Evolutionary conservation across 1,140 invertebrate genomes (phyloP), one percentile per base, ranked within the genome.

Genomic region (Zaprionus inermis): DNA sequence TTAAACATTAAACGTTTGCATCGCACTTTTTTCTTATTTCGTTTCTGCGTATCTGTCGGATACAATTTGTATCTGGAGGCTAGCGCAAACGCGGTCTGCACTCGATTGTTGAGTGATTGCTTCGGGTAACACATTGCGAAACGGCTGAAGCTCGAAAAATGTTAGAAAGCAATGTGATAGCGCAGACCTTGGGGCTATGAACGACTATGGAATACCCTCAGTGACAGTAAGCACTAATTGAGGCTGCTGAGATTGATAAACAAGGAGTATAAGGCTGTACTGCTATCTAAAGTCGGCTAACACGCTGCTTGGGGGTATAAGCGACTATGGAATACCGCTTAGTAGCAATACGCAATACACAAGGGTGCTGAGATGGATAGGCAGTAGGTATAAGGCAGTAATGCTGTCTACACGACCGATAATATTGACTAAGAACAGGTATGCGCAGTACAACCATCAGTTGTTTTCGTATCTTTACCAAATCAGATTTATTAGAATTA

Each of bases 1-100:
- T n/a, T n/a, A n/a, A n/a, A n/a, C n/a, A n/a, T 79, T 38, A 6
- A 38, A 38, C 66, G 79, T 86, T 86, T 86, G 83, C 79, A 86
- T 86, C 69, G 68, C 83, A 81, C 65, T 76, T 34, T 30, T 30
- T 24, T 60, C 3, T 71, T 22, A 28, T 54, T 52, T 28, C 7
- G 20, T 16, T 18, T 59, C 30, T 66, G 52, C 73, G 41, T 81
- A 81, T 77, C 73, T 81, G 67, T 78, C 76, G 77, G 71, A 65
- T 81, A 61, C 58, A 59, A 32, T 55, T 57, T 66, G 59, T 69
- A 61, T 74, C 34, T 72, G 58, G 58, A 57, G 59, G 34, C 76
- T 81, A 81, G 79, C 66, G 64, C 56, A 49, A 38, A 34, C 0
- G 16, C n/a, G n/a, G 30, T 56, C 55, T 12, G 32, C 63, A 38